Percentiles rank a stretch among this genome's conserved stretches.
Conservation (phyloP, 1,140 invertebrate species). For the Drosophila repletoides region DNA sequence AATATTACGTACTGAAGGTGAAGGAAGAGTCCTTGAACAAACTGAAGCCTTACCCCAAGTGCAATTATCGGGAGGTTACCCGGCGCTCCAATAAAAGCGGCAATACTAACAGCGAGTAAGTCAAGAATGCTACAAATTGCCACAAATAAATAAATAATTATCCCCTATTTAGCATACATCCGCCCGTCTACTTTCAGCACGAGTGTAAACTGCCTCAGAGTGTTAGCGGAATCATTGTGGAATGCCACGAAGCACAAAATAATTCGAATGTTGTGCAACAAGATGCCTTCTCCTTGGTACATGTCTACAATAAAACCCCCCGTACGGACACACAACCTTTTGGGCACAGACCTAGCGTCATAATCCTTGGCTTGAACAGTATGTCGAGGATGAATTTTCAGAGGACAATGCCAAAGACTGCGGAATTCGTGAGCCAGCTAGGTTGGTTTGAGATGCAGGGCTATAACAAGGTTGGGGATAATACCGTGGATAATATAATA, state of each 20-base stretch:
- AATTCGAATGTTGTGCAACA: conserved; percentile 7
- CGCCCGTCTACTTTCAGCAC: neutral
- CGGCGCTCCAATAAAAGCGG: neutral
- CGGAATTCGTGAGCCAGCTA: conserved; percentile 8
- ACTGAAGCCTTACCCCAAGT: neutral
- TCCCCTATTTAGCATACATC: neutral
- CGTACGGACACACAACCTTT: neutral
- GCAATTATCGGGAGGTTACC: conserved; percentile 24
- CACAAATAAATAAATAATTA: neutral
- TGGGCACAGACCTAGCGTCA: conserved; percentile 34
- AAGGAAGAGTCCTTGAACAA: neutral
- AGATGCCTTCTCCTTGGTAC: conserved; percentile 45
- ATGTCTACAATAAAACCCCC: neutral
- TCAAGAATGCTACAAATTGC: too few relatives aligned
- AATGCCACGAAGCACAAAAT: conserved; percentile 19
- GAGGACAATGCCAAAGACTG: conserved; percentile 51
- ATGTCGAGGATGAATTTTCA: conserved; percentile 81
- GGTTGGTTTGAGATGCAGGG: conserved; percentile 58
- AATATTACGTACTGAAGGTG: conserved; percentile 14
- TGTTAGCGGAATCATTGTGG: conserved; percentile 20
- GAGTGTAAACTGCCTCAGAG: neutral
- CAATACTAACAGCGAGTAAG: conserved; percentile 8
- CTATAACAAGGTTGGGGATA: conserved; percentile 52
- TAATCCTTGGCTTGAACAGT: conserved; percentile 48
- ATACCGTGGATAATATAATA: conserved; percentile 22